These are phyloP conservation scores for Ichneumon xanthorius DNA, from an alignment of 2,888 invertebrate species.

Conservation along the genomic window DNA sequence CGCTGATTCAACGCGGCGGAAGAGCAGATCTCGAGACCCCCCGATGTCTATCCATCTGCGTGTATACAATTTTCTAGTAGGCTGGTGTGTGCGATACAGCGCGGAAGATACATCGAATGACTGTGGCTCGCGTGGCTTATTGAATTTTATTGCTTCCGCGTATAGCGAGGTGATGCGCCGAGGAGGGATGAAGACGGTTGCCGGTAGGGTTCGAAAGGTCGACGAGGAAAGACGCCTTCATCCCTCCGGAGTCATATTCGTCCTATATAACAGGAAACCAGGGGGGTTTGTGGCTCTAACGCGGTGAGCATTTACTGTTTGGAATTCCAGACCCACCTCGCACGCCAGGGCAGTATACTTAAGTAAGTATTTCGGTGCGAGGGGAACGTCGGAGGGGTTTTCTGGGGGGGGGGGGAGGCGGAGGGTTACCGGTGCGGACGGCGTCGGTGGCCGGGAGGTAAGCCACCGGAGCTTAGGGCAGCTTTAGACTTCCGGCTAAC, in stretches of 20 bases:
- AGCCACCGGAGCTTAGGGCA: constrained; percentile 65
- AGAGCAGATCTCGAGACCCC: not conserved
- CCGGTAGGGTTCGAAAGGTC: constrained; percentile 26
- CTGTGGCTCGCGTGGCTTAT: constrained; percentile 46
- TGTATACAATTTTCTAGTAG: constrained; percentile 12
- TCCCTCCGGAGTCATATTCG: constrained; percentile 58
- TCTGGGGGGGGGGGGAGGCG: constrained; percentile 3
- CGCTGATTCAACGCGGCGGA: constrained; percentile 47
- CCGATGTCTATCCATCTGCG: not conserved
- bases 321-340: constrained; percentile 66
- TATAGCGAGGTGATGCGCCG: constrained; percentile 14
- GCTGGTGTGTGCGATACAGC: not conserved
- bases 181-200: constrained; percentile 20
- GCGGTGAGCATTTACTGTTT: constrained; percentile 64
- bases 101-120: constrained; percentile 49
- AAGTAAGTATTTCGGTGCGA: constrained; percentile 67
- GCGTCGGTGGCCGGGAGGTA: constrained; percentile 51
- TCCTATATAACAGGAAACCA: constrained; percentile 21
- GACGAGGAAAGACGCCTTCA: constrained; percentile 34
- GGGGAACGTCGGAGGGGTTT: constrained; percentile 4
- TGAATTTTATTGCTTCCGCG: constrained; percentile 63
- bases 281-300: constrained; percentile 19
- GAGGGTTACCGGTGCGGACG: constrained; percentile 39
- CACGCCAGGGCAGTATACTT: constrained; percentile 62
- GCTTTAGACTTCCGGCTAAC: constrained; percentile 59